phyloP scores from a whole-genome alignment of 2,113 vertebrate species.

The Chitala chitala region DNA sequence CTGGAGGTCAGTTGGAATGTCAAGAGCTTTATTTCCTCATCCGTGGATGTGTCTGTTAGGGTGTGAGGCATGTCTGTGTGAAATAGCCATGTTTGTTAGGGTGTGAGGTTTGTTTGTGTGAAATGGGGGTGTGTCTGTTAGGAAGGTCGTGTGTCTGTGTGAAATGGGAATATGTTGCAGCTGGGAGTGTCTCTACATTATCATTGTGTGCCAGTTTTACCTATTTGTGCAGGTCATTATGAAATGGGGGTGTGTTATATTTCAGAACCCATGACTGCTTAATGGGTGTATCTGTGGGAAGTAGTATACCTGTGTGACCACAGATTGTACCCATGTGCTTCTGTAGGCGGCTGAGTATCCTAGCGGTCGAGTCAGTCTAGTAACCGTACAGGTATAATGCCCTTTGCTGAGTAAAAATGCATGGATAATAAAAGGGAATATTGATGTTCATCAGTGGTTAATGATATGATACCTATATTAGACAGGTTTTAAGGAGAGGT shows the following conservation, averaged over 20 bases:
- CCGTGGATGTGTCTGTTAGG: background rate
- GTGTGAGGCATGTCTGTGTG: background rate
- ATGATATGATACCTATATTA: too few relatives aligned
- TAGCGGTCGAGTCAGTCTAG: too few relatives aligned
- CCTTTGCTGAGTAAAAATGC: too few relatives aligned
- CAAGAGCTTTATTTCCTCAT: too few relatives aligned
- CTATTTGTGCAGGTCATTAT: background rate
- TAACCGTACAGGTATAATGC: too few relatives aligned
- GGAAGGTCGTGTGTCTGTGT: too few relatives aligned
- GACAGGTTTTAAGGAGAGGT: background rate
- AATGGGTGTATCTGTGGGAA: background rate
- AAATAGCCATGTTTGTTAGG: background rate
- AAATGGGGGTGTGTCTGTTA: background rate
- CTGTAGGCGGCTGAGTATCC: too few relatives aligned
- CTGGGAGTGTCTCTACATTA: background rate
- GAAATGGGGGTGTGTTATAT: background rate
- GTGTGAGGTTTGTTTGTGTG: background rate
- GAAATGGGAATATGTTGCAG: too few relatives aligned
- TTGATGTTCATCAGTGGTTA: too few relatives aligned
- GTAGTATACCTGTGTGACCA: background rate
- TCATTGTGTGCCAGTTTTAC: background rate
- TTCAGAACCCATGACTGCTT: too few relatives aligned
- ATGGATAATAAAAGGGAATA: background rate
- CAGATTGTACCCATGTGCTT: background rate
- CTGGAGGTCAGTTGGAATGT: slow-evolving; percentile 84